Percentiles rank a stretch among this genome's conserved stretches.
Conservation (phyloP, 2,888 invertebrate genomes). For the Alitta virens region DNA sequence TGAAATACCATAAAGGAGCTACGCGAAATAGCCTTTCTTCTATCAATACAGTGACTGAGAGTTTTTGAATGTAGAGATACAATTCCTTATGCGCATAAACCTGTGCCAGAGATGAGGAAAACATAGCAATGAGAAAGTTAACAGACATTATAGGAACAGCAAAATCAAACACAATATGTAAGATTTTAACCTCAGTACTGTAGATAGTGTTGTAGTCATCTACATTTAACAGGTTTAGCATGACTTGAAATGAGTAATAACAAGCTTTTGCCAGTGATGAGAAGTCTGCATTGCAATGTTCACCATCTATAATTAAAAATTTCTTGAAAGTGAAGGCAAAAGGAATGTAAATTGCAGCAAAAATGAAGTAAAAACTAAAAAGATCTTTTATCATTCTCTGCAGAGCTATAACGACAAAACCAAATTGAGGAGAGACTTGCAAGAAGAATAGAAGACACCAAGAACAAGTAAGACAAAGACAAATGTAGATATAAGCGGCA, state of each 20-base stretch:
- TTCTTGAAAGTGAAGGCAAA: neutral
- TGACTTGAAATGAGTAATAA: neutral
- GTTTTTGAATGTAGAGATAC: neutral
- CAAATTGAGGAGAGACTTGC: neutral
- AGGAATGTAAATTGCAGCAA: neutral
- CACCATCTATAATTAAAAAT: neutral
- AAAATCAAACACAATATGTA: neutral
- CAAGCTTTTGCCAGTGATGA: neutral
- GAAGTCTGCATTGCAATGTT: neutral
- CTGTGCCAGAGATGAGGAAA: neutral
- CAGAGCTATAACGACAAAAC: neutral
- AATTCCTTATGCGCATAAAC: neutral
- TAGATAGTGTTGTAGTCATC: neutral
- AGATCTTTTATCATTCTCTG: slow-evolving; percentile 4
- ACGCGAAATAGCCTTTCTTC: neutral
- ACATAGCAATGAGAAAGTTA: slow-evolving; percentile 9
- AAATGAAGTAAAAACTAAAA: neutral
- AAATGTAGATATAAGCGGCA: too few relatives aligned
- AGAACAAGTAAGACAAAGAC: too few relatives aligned
- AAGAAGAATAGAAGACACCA: slow-evolving; percentile 1
- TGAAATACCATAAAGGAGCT: too few relatives aligned
- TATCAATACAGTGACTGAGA: neutral
- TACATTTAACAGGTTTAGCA: slow-evolving; percentile 1
- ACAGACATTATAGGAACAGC: neutral
- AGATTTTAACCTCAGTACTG: neutral